Evolutionary conservation across 2,113 vertebrate species (phyloP).

Genomic region (Danionella cerebrum): DNA sequence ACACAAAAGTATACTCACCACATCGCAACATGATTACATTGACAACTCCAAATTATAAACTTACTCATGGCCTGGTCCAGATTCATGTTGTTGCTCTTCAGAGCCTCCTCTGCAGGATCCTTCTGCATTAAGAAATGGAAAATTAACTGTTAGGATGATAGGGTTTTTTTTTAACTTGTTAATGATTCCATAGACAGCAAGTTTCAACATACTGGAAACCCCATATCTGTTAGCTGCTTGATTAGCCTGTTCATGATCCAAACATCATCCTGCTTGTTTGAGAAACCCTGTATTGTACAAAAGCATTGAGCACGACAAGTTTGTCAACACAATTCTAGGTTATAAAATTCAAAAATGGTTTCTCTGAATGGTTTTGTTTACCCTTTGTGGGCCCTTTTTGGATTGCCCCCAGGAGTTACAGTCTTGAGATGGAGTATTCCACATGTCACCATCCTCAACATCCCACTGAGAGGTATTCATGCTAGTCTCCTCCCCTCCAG

Average conservation of each 20-base stretch:
- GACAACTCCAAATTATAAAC: conserved; percentile 46
- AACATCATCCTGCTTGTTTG: conserved; percentile 86
- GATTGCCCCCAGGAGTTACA: conserved; percentile 89
- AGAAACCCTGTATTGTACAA: conserved; percentile 76
- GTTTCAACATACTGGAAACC: conserved; percentile 79
- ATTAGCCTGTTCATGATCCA: conserved; percentile 95
- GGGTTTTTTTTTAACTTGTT: neutral
- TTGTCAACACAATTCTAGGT: neutral
- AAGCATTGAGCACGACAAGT: neutral
- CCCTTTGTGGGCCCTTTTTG: conserved; percentile 88
- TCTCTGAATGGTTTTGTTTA: conserved; percentile 35
- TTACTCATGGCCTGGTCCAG: conserved; percentile 99
- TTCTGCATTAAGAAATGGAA: conserved; percentile 64
- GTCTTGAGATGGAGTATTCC: conserved; percentile 89
- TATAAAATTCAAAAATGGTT: neutral
- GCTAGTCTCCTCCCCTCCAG: conserved; percentile 79
- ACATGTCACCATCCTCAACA: conserved; percentile 88
- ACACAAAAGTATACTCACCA: neutral
- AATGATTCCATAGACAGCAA: neutral
- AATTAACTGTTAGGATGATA: neutral
- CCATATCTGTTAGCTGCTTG: conserved; percentile 98
- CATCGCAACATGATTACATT: neutral
- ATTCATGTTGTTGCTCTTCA: conserved; percentile 98
- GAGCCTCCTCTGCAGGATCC: conserved; percentile 96
- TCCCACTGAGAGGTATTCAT: conserved; percentile 84